Evolutionary conservation across 35 echinoderm and acorn worm genomes (phyloP), one percentile per base, ranked within the genome.

Genomic region (Stichopus chloronotus): DNA sequence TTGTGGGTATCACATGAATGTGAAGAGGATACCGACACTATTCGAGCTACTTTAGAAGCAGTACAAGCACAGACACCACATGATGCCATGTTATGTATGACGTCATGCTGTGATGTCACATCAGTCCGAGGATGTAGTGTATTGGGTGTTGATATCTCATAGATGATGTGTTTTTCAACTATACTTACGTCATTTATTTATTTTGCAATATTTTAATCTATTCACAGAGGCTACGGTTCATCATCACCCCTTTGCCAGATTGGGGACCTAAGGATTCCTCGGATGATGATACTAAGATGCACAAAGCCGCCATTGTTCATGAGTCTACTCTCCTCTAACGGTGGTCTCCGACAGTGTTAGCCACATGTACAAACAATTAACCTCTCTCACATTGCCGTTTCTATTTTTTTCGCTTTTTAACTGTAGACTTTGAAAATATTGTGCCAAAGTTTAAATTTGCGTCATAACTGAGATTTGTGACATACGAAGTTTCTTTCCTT

Each of bases 201-300:
- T 72, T 21, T 16, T 72, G 22, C 13, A 72, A 72, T 72, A 21
- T 72, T 72, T 72, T 83, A 7, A 9, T 83, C 0, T 55, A 83
- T 83, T 83, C 58, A 24, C 86, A 88, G 86, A 88, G 86, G 86
- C 25, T 88, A 14, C 58, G 58, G 52, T 88, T 88, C 58, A 63
- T 88, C 20, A 88, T 88, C 17, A 63, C 19, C 57, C 86, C 86
- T n/a, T 88, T 57, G 12, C 86, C 86, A 53, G 61, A 88, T 30
- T 88, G 86, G 86, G 86, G 86, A 8, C 86, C 57, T 58, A 55
- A 88, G 57, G 12, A 23, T 9, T 24, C 86, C 3, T 21, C 3
- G 14, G 86, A 88, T 9, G 57, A 88, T 30, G 20, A 63, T 6
- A 57, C 7, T n/a, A 9, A 16, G 55, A 88, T 24, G 30, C 14